phyloP scores from a whole-genome alignment of 2,888 invertebrate genomes.

The Drosophila flavopinicola region DNA sequence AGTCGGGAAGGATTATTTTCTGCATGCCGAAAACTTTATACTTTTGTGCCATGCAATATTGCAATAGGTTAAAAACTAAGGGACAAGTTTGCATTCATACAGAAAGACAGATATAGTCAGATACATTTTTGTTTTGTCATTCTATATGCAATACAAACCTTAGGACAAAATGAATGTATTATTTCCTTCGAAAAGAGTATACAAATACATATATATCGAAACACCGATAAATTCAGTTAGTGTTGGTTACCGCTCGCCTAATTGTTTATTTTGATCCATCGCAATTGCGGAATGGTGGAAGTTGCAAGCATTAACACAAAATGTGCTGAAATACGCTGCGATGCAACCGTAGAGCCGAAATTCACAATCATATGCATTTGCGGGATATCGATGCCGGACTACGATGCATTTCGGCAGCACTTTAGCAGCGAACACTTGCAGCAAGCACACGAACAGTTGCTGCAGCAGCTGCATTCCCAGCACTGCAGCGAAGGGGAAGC shows the following conservation, averaged over 20 bases:
- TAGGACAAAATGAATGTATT: too few relatives aligned
- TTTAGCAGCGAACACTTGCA: conserved; percentile 48
- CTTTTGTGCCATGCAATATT: too few relatives aligned
- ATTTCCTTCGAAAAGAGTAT: too few relatives aligned
- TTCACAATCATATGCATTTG: conserved; percentile 62
- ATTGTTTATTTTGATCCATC: conserved; percentile 12
- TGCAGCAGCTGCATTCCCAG: background rate
- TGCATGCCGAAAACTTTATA: too few relatives aligned
- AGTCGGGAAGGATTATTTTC: too few relatives aligned
- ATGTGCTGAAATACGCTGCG: conserved; percentile 67
- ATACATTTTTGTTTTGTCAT: too few relatives aligned
- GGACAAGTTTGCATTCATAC: too few relatives aligned
- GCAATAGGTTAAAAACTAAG: too few relatives aligned
- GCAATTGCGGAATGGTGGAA: conserved; percentile 23
- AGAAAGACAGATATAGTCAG: too few relatives aligned
- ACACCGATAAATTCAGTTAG: conserved; percentile 3
- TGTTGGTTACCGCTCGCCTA: conserved; percentile 8
- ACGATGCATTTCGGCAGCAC: conserved; percentile 46
- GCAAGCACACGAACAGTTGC: background rate
- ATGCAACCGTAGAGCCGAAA: conserved; percentile 21
- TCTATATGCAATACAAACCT: too few relatives aligned
- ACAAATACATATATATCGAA: conserved; percentile 2
- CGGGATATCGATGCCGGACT: conserved; percentile 43
- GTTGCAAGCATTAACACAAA: conserved; percentile 37
- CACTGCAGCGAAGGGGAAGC: too few relatives aligned